Percentiles rank a stretch among this genome's conserved stretches.
phyloP scores from a whole-genome alignment of 2,888 invertebrate species.

The Pandemis heparana region DNA sequence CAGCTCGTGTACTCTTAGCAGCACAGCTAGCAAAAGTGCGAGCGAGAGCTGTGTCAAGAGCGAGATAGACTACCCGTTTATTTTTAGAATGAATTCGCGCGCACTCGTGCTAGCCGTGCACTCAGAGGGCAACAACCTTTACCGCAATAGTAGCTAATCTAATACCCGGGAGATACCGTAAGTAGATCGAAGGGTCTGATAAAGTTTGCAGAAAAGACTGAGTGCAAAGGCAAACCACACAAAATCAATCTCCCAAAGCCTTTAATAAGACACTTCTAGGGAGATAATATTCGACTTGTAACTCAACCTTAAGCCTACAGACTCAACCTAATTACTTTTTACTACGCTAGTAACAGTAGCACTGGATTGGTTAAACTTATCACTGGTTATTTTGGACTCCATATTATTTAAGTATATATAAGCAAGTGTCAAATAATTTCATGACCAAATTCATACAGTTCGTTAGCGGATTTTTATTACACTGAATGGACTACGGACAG shows the following conservation, averaged over 20 bases:
- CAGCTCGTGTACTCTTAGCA: too few relatives aligned
- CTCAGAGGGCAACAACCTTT: too few relatives aligned
- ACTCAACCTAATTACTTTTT: neutral
- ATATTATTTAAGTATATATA: neutral
- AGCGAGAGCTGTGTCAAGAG: too few relatives aligned
- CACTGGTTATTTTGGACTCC: neutral
- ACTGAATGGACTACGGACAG: too few relatives aligned
- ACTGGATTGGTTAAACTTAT: neutral
- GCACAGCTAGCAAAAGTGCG: too few relatives aligned
- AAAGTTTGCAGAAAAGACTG: neutral
- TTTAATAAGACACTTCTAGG: too few relatives aligned
- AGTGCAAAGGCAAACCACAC: neutral
- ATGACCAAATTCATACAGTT: neutral
- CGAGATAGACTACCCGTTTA: too few relatives aligned
- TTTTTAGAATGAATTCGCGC: too few relatives aligned
- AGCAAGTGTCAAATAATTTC: neutral
- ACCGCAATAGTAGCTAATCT: too few relatives aligned
- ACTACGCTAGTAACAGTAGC: neutral
- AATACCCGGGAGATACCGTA: too few relatives aligned
- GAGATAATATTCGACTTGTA: too few relatives aligned
- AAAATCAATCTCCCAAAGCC: neutral
- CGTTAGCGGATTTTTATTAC: neutral
- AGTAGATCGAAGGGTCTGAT: neutral
- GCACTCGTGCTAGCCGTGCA: too few relatives aligned
- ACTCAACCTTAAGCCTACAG: neutral